Base-by-base conservation (phyloP, 37 sponge, comb jelly and placozoan species). In the Oscarella lobularis region DNA sequence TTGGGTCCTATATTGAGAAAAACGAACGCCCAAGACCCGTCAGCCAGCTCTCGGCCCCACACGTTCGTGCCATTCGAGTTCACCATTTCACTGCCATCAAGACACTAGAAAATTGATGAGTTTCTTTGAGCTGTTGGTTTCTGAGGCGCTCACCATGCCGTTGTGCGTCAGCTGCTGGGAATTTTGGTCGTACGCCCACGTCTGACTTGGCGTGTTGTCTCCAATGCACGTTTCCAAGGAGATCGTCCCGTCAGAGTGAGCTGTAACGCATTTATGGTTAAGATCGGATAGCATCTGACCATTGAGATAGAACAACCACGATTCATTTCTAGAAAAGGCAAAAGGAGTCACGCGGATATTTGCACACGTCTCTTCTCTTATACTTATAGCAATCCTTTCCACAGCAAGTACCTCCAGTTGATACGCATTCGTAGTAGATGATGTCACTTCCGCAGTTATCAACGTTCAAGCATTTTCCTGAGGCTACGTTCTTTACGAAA, bases 21-120 rank as follows among this genome's bases (percentile, higher is more conserved):
- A 4, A 68, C 71, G 5, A 68, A 14, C 31, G 71, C 71, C 71
- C 71, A 68, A 68, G 29, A 4, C 5, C 71, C 71, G 31, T 68
- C 71, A 30, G 31, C 29, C 6, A 68, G 31, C 31, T 68, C 29
- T 20, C 71, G 6, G 6, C 71, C 71, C 71, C 71, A 68, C 4
- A 68, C 31, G 71, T 68, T 68, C 6, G 60, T 48, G 9, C 60
- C 60, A 48, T 20, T 20, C 20, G 60, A 48, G 20, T 9, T 27
- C 20, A 48, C 20, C 60, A 27, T 20, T 9, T 9, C 14, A 20
- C 20, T 48, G 60, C 60, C 60, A 48, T 48, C 60, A 48, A 48
- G 60, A 48, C 60, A 48, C 60, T 48, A 20, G 9, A n/a, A n/a
- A n/a, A n/a, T n/a, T n/a, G n/a, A n/a, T n/a, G n/a, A n/a, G n/a